Evolutionary conservation across 1,140 invertebrate species (phyloP).

Genomic region (Hylyphantes graminicola): DNA sequence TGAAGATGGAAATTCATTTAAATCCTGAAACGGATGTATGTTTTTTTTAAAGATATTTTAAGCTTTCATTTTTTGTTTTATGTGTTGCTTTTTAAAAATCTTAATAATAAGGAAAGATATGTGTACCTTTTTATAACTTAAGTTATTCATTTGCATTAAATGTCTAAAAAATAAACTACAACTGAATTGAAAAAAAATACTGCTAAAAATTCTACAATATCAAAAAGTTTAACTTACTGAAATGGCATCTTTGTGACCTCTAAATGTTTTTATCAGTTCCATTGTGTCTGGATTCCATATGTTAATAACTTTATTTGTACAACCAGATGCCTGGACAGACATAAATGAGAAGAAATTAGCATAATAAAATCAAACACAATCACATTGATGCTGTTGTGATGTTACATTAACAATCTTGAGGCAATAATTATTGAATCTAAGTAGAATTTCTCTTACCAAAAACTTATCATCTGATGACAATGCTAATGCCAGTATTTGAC

Average conservation of each 20-base stretch:
- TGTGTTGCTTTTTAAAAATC: too few relatives aligned
- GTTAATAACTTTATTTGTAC: conserved; percentile 80
- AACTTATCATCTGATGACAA: conserved; percentile 87
- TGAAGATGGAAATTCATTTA: too few relatives aligned
- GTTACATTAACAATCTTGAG: background rate
- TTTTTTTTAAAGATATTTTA: too few relatives aligned
- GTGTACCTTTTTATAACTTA: too few relatives aligned
- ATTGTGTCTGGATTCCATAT: conserved; percentile 85
- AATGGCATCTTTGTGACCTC: conserved; percentile 70
- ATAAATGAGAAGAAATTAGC: background rate
- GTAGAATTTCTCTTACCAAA: conserved; percentile 70
- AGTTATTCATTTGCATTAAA: too few relatives aligned
- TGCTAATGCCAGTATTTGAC: conserved; percentile 78
- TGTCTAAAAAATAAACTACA: background rate
- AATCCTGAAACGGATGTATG: too few relatives aligned
- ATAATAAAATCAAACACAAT: background rate
- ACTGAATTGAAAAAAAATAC: background rate
- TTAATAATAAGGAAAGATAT: too few relatives aligned
- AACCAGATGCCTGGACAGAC: conserved; percentile 75
- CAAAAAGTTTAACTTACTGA: conserved; percentile 65
- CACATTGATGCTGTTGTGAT: background rate
- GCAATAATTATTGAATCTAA: background rate
- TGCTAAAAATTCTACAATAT: conserved; percentile 23
- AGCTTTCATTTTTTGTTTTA: too few relatives aligned
- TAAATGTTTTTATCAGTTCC: conserved; percentile 82